Conservation (phyloP, 2,113 vertebrate species). For the Notarius quadriscutis region DNA sequence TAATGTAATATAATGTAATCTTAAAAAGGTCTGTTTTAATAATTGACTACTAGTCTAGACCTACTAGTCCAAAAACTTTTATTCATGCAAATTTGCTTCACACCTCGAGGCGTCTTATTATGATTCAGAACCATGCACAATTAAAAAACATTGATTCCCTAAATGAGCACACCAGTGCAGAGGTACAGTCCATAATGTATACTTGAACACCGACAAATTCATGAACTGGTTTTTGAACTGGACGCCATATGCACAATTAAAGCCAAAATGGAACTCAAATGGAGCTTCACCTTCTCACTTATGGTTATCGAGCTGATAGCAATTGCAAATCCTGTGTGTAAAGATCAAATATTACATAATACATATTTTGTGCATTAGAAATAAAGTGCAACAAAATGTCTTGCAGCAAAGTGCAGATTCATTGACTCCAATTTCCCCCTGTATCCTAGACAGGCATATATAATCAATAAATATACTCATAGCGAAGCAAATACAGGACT, state of each 20-base stretch:
- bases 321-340: background rate
- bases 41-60: background rate
- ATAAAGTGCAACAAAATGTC: background rate
- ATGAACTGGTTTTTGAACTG: conserved; percentile 37
- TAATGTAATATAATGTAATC: too few relatives aligned
- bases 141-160: conserved; percentile 11
- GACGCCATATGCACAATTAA: conserved; percentile 31
- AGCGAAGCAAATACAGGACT: conserved; percentile 20
- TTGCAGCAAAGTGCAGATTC: background rate
- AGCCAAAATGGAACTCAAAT: background rate
- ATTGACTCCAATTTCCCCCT: background rate
- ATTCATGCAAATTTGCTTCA: background rate
- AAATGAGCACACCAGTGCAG: conserved; percentile 22
- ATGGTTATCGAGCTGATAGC: background rate
- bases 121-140: conserved; percentile 19
- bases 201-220: conserved; percentile 42
- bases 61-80: background rate
- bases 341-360: background rate
- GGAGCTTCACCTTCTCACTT: conserved; percentile 24
- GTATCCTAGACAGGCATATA: background rate
- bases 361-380: background rate
- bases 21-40: background rate
- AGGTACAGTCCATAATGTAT: conserved; percentile 14
- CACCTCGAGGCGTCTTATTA: conserved; percentile 21
- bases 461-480: conserved; percentile 31